These are phyloP conservation scores for Nyctibius bracteatus DNA, from an alignment of 2,113 vertebrate genomes.

Conservation along the genomic window DNA sequence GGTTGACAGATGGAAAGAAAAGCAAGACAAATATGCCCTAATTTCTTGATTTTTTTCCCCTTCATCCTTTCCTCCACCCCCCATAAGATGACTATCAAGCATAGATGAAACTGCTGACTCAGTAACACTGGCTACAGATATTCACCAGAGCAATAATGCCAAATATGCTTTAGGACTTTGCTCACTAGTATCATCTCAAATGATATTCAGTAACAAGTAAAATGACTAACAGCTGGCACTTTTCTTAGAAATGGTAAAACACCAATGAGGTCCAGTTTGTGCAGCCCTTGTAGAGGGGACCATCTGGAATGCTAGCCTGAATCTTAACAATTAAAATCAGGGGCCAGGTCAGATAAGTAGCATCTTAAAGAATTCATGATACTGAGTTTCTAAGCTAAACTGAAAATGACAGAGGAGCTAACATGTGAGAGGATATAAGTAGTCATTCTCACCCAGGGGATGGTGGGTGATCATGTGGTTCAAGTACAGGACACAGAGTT, in stretches of 20 bases:
- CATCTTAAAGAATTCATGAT: slow-evolving; percentile 48
- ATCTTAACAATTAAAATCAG: slow-evolving; percentile 44
- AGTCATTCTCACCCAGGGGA: not conserved
- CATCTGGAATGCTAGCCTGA: slow-evolving; percentile 36
- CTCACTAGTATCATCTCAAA: not conserved
- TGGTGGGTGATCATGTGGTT: not conserved
- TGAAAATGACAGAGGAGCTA: slow-evolving; percentile 38
- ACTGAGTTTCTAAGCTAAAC: slow-evolving; percentile 27
- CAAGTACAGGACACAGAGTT: not conserved
- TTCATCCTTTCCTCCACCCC: no score
- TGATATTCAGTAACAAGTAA: not conserved
- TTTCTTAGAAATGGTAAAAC: not conserved
- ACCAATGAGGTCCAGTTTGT: not conserved
- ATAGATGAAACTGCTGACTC: slow-evolving; percentile 11
- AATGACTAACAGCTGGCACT: slow-evolving; percentile 42
- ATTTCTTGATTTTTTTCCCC: not conserved
- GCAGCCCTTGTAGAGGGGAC: not conserved
- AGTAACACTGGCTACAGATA: not conserved
- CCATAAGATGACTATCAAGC: not conserved
- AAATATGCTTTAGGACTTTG: slow-evolving; percentile 37
- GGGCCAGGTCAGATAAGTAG: slow-evolving; percentile 18
- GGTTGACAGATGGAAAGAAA: slow-evolving; percentile 62
- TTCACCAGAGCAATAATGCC: not conserved
- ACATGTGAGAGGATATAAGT: not conserved
- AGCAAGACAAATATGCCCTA: slow-evolving; percentile 58